A percentile compares a stretch with the other conserved stretches of the same genome.
Evolutionary conservation across 2,797 vertebrate genomes (phyloP).

Genomic region (Sebastes minor): DNA sequence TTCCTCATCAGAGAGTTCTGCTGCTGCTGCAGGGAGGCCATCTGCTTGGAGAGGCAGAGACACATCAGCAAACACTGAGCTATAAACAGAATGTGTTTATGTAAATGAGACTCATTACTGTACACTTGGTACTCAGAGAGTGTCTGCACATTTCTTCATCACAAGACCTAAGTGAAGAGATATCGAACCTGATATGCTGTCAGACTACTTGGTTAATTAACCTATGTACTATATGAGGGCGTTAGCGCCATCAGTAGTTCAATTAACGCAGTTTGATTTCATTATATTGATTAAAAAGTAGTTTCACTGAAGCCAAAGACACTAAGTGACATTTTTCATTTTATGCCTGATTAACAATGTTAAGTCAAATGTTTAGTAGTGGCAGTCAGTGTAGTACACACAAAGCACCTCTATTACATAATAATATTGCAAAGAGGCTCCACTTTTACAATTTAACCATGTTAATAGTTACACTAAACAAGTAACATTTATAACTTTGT

Average conservation of each 20-base stretch:
- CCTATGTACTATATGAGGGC: background rate
- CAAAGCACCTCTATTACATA: background rate
- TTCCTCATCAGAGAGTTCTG: conserved; percentile 95
- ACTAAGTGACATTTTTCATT: background rate
- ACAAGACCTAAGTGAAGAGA: conserved; percentile 6
- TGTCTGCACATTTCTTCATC: conserved; percentile 37
- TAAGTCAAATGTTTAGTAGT: conserved; percentile 2
- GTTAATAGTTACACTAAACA: background rate
- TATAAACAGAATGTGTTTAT: conserved; percentile 71
- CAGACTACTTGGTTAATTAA: conserved; percentile 18
- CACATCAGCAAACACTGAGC: conserved; percentile 67
- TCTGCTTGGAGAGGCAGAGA: conserved; percentile 81
- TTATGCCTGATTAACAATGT: conserved; percentile 12
- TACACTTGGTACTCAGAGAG: conserved; percentile 42
- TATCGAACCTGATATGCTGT: conserved; percentile 21
- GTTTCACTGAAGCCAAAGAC: conserved; percentile 10
- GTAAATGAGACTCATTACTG: conserved; percentile 67
- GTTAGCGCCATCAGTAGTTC: background rate
- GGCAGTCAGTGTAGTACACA: background rate
- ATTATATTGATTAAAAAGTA: conserved; percentile 15
- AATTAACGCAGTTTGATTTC: conserved; percentile 16
- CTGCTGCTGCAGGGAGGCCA: conserved; percentile 92
- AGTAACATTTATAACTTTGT: background rate
- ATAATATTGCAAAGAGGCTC: background rate
- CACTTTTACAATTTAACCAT: background rate